Conservation (phyloP, 92 coral and sea anemone genomes). For the Montipora capitata region DNA sequence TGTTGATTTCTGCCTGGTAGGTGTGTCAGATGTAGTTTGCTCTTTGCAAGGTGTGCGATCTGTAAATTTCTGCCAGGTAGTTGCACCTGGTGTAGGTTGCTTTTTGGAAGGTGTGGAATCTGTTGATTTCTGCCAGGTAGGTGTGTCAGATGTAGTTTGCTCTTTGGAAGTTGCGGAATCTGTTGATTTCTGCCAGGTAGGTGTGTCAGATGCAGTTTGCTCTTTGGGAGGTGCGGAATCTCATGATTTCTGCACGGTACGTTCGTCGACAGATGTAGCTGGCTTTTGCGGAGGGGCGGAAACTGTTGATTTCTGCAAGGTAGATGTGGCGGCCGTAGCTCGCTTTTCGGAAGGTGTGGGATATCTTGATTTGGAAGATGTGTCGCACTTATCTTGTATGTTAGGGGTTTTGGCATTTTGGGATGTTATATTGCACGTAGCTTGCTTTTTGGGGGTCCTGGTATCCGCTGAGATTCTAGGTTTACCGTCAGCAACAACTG, state of each 20-base stretch:
- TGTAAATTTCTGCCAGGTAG: too few species aligned
- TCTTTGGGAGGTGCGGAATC: neutral
- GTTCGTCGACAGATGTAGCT: neutral
- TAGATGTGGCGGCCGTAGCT: slow-evolving; percentile 2
- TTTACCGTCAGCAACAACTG: neutral
- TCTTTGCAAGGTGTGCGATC: neutral
- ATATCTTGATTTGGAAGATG: neutral
- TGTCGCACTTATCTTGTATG: neutral
- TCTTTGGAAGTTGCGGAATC: neutral
- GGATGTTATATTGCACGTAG: too few species aligned
- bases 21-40: neutral
- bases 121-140: too few species aligned
- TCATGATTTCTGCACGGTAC: neutral
- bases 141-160: too few species aligned
- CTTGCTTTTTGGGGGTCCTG: neutral
- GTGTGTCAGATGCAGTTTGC: neutral
- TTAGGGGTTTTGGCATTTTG: neutral
- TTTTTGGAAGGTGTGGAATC: too few species aligned
- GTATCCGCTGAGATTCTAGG: neutral
- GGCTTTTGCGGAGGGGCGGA: neutral
- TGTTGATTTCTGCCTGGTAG: too few species aligned
- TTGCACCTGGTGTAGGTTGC: too few species aligned
- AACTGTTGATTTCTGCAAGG: slow-evolving; percentile 7
- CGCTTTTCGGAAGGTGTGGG: slow-evolving; percentile 9
- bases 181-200: neutral